Percentiles rank a stretch among this genome's conserved stretches.
Conservation (phyloP, 1,140 invertebrate species). For the Bombus huntii region DNA sequence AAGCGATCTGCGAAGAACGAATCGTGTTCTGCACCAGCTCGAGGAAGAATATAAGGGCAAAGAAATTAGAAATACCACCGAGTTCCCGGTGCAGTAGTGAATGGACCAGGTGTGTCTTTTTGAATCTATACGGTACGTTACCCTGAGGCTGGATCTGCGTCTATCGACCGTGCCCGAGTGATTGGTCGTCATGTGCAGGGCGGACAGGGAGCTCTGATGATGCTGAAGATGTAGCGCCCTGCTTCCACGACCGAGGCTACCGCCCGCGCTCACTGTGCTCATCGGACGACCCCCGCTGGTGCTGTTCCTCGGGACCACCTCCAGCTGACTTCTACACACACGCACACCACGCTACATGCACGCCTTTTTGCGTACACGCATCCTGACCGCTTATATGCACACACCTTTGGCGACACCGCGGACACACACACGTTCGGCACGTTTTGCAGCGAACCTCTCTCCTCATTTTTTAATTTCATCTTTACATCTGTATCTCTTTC, state of each 20-base stretch:
- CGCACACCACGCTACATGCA: constrained; percentile 79
- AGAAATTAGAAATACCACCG: constrained; percentile 41
- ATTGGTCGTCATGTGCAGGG: constrained; percentile 78
- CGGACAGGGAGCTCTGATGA: constrained; percentile 79
- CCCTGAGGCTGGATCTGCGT: constrained; percentile 81
- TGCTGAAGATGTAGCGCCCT: constrained; percentile 78
- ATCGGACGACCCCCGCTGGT: constrained; percentile 73
- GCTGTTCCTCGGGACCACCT: constrained; percentile 80
- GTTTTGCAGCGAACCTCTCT: constrained; percentile 70
- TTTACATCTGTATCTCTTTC: neutral
- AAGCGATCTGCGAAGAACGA: constrained; percentile 14
- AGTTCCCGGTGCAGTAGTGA: constrained; percentile 39
- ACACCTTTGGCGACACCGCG: constrained; percentile 73
- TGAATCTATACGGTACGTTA: constrained; percentile 74
- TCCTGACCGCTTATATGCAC: constrained; percentile 59
- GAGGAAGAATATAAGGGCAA: constrained; percentile 21
- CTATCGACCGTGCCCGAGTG: constrained; percentile 78
- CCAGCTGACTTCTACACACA: constrained; percentile 81
- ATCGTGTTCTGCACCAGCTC: neutral
- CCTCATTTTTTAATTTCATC: neutral
- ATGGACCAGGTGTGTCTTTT: constrained; percentile 50
- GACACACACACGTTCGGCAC: constrained; percentile 77
- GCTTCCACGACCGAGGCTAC: constrained; percentile 79
- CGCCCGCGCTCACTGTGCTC: constrained; percentile 77
- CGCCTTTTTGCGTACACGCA: constrained; percentile 69